Evolutionary conservation across 2,113 vertebrate genomes (phyloP).

Genomic region (Apodemus sylvaticus): DNA sequence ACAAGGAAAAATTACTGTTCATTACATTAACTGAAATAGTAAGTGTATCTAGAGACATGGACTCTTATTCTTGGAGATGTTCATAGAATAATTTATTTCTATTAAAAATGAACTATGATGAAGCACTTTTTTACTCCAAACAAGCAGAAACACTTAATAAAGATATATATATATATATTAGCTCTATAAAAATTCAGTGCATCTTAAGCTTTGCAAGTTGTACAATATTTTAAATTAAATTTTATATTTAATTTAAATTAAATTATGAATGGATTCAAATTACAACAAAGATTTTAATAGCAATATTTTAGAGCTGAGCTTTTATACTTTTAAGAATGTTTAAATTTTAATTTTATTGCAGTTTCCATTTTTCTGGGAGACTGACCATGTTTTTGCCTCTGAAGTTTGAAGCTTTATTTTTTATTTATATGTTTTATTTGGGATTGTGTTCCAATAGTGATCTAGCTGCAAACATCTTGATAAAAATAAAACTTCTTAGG

Average conservation of each 20-base stretch:
- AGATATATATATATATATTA: background rate
- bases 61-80: background rate
- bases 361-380: background rate
- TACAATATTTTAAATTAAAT: slow-evolving; percentile 16
- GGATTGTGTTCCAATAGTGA: background rate
- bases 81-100: slow-evolving; percentile 5
- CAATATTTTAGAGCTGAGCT: background rate
- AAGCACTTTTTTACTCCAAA: background rate
- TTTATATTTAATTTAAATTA: background rate
- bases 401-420: background rate
- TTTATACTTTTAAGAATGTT: background rate
- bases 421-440: background rate
- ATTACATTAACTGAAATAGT: background rate
- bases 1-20: background rate
- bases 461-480: background rate
- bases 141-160: background rate
- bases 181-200: background rate
- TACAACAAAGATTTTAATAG: background rate
- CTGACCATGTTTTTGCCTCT: background rate
- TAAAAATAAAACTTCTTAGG: slow-evolving; percentile 25
- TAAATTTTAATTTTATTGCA: background rate
- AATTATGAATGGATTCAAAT: slow-evolving; percentile 7
- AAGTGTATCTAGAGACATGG: background rate
- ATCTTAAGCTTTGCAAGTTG: background rate
- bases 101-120: background rate